phyloP scores from a whole-genome alignment of 2,888 invertebrate species.

The Andrena minutula region DNA sequence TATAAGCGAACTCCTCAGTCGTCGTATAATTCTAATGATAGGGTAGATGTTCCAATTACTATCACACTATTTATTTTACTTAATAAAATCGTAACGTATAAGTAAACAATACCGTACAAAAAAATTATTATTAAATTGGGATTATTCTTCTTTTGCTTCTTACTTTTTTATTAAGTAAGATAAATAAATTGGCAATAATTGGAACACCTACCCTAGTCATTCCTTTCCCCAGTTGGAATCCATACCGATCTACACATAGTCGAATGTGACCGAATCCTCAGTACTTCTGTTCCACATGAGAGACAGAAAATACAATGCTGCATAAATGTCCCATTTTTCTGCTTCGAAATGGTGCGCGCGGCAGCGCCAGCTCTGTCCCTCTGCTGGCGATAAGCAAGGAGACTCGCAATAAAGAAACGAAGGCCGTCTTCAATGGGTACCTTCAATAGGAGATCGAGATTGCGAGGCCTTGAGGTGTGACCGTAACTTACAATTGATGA shows the following conservation, averaged over 20 bases:
- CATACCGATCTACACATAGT: background rate
- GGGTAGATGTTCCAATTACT: too few species aligned
- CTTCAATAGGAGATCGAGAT: constrained; percentile 53
- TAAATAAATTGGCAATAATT: too few species aligned
- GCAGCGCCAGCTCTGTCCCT: background rate
- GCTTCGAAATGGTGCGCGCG: background rate
- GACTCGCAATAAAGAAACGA: constrained; percentile 27
- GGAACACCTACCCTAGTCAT: too few species aligned
- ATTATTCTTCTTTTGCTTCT: too few species aligned
- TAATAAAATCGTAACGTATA: too few species aligned
- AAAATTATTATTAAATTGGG: too few species aligned
- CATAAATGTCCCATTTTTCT: background rate
- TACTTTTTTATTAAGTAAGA: too few species aligned
- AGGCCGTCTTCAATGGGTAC: constrained; percentile 40
- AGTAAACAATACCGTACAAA: too few species aligned
- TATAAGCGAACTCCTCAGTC: too few species aligned
- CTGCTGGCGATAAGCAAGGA: constrained; percentile 14
- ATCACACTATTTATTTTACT: too few species aligned
- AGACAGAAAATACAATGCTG: background rate
- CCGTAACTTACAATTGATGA: constrained; percentile 65
- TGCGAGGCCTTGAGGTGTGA: constrained; percentile 54
- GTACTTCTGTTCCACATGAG: background rate
- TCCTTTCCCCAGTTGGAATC: background rate
- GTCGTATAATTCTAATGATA: too few species aligned
- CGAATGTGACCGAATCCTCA: background rate